phyloP scores from a whole-genome alignment of 2,888 invertebrate species.

The Sphaerophoria rueppellii region DNA sequence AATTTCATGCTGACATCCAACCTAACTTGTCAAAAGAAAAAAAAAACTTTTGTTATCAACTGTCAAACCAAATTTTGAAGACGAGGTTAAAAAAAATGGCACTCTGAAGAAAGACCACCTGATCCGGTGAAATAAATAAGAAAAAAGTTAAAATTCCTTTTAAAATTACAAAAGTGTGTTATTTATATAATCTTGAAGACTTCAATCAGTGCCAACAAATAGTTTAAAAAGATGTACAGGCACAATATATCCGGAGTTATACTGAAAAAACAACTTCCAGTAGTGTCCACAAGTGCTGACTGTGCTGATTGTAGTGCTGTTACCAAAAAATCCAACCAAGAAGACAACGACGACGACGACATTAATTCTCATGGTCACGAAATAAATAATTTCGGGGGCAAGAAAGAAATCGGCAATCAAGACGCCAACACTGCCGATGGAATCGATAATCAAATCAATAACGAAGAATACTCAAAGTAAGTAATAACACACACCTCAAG shows the following conservation, averaged over 20 bases:
- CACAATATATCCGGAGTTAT: conserved; percentile 49
- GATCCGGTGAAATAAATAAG: conserved; percentile 61
- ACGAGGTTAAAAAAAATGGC: conserved; percentile 65
- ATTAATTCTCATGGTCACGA: conserved; percentile 14
- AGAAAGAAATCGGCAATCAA: background rate
- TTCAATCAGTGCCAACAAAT: background rate
- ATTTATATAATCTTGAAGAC: background rate
- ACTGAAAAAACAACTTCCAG: conserved; percentile 42
- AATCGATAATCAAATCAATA: conserved; percentile 46
- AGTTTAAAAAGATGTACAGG: conserved; percentile 40
- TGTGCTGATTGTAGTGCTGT: conserved; percentile 18
- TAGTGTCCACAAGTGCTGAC: conserved; percentile 51
- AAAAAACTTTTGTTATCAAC: conserved; percentile 58
- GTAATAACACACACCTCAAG: conserved; percentile 15
- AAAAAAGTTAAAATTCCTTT: conserved; percentile 6
- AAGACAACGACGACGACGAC: conserved; percentile 37
- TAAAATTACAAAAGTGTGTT: background rate
- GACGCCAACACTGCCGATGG: conserved; percentile 17
- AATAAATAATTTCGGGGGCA: conserved; percentile 16
- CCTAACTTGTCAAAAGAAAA: conserved; percentile 10
- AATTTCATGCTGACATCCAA: conserved; percentile 15
- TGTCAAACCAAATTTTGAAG: conserved; percentile 61
- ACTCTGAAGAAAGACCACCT: conserved; percentile 67
- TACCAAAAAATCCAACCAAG: conserved; percentile 47
- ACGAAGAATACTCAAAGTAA: conserved; percentile 58